Evolutionary conservation across 2,888 invertebrate species (phyloP).

Genomic region (Ferrisia virgata): DNA sequence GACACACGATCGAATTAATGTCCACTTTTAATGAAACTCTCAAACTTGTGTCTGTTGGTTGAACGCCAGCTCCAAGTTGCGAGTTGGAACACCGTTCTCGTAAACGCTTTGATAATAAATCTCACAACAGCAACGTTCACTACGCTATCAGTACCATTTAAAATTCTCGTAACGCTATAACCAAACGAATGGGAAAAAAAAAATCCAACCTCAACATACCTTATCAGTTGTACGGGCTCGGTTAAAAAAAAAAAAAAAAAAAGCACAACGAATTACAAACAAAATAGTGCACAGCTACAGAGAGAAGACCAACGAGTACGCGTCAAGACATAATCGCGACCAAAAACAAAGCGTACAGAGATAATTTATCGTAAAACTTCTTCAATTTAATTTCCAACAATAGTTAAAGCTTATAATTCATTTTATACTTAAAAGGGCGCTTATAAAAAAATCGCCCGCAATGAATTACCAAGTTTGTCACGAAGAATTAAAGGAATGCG

Average conservation of each 20-base stretch:
- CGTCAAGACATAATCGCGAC: background rate
- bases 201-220: background rate
- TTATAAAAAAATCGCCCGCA: slow-evolving; percentile 11
- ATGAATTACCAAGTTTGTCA: slow-evolving; percentile 11
- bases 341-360: background rate
- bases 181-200: too few species aligned
- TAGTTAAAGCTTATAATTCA: slow-evolving; percentile 7
- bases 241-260: background rate
- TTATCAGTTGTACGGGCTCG: background rate
- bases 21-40: slow-evolving; percentile 2
- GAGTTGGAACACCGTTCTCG: background rate
- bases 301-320: background rate
- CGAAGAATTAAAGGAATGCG: slow-evolving; percentile 29
- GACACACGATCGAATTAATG: background rate
- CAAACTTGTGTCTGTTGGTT: background rate
- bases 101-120: background rate
- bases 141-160: background rate
- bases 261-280: background rate
- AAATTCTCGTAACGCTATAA: background rate
- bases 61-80: background rate
- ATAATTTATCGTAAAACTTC: slow-evolving; percentile 18
- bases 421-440: slow-evolving; percentile 13
- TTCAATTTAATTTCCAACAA: slow-evolving; percentile 23
- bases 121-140: background rate
- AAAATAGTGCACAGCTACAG: background rate